Percentiles rank a stretch among this genome's conserved stretches.
These are phyloP conservation scores for Cylas formicarius DNA, from an alignment of 1,140 invertebrate species.

Conservation along the genomic window DNA sequence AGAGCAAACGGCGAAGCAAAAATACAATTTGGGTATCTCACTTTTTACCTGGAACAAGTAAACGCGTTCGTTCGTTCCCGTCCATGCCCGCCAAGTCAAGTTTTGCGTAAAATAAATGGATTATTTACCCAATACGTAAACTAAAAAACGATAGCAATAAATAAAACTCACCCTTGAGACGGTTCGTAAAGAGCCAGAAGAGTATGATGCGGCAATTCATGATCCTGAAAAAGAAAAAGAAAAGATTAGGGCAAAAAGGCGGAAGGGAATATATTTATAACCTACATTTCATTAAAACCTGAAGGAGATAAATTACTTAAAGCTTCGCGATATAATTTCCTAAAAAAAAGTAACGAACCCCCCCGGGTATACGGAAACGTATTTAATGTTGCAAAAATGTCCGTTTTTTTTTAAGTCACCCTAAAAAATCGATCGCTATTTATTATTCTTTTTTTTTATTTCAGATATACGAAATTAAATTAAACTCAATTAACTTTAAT, in stretches of 20 bases:
- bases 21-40: no score
- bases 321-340: constrained; percentile 3
- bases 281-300: background rate
- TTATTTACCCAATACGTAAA: no score
- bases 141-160: background rate
- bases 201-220: constrained; percentile 21
- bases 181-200: constrained; percentile 19
- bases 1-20: no score
- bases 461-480: no score
- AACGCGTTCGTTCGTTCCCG: no score
- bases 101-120: no score
- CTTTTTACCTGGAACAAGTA: no score
- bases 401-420: background rate
- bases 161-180: constrained; percentile 19
- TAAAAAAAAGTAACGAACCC: background rate
- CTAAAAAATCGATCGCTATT: background rate
- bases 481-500: no score
- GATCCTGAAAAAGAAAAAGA: constrained; percentile 16
- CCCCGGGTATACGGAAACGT: background rate
- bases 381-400: constrained; percentile 5
- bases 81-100: no score
- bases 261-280: background rate
- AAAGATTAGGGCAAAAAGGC: background rate
- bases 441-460: no score
- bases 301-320: constrained; percentile 1